Evolutionary conservation across 23 tunicate genomes (phyloP), one percentile per base, ranked within the genome.

Genomic region (Halocynthia roretzi): DNA sequence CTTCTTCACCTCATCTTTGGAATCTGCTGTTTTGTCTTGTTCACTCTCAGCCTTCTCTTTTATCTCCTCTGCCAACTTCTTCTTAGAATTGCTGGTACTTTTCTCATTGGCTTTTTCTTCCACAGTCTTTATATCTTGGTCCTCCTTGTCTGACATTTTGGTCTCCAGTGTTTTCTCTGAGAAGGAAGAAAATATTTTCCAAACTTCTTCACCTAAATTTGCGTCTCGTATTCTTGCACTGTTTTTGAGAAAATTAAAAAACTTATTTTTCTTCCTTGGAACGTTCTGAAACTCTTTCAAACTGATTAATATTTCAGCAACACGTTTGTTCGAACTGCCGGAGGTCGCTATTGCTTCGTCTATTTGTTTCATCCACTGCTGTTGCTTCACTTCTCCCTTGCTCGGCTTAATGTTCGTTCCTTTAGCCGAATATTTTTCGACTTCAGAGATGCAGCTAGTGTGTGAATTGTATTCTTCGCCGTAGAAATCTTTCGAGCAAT

Each of bases 381-480:
- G 85, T 71, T 90, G 96, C 76, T 84, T 90, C 48, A 80, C 80
- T 18, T 80, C 83, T 58, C 96, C 96, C 84, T 90, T 90, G 50
- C 76, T 83, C 14, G 78, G 70, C 61, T 83, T 82, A 40, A 76
- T 50, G 62, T 80, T 64, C 20, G 73, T 71, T 23, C 96, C 96
- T 72, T 74, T 31, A 1, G 81, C 82, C 7, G 83, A 80, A 84
- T 90, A 90, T 84, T 90, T 90, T 73, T 90, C 86, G 53, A 68
- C 85, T 70, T 90, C 96, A 14, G 96, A 57, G 15, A 90, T 84
- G 57, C 96, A 90, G 23, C 65, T 70, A 0, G 71, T 84, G 69
- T 90, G 96, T 6, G 20, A 7, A 57, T 62, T 76, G 52, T 90
- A 90, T n/a, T 84, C 96, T 54, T 87, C 78, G 61, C 83, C 86